Evolutionary conservation across 2,113 vertebrate genomes (phyloP), one percentile per base, ranked within the genome.

Genomic region (Anarrhichthys ocellatus): DNA sequence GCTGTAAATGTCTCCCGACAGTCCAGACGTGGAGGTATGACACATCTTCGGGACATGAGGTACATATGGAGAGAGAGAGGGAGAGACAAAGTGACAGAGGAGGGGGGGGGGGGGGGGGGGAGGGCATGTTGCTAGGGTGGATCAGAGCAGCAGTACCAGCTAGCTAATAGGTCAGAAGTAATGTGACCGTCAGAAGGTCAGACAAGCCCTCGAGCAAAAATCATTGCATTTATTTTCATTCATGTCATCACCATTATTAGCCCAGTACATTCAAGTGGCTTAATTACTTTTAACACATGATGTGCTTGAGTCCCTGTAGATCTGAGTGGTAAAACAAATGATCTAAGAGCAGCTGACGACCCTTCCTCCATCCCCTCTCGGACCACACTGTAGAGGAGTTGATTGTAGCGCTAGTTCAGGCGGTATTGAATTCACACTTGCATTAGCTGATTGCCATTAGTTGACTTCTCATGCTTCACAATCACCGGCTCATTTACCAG

Each of bases 131-230:
- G 81, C 90, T 85, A 58, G 87, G 92, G 65, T 65, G 87, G 82
- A 91, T 81, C 48, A 73, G 83, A 88, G 81, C 78, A 74, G 69
- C 59, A 82, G 87, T 73, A 92, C 91, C 92, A 91, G 91, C 86
- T 88, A 85, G 73, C 82, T 90, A 93, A 88, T 91, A 89, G 76
- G 70, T 83, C 87, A 88, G 91, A 94, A 91, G 72, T 92, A 87
- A 92, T 89, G 80, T 81, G 92, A 88, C 91, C 92, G 77, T 81
- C 81, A 77, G 83, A 73, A 89, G 90, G 83, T 86, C 79, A 78
- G 42, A 63, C 62, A 65, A 38, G 62, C 48, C 72, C 65, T 59
- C 63, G 73, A 63, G 27, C 29, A n/a, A 52, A 72, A 61, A 17
- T 65, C 3, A 3, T 42, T 69, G n/a, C n/a, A 69, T 83, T 75